These are phyloP conservation scores for Ichneumoninae sp. DNA, from an alignment of 2,888 invertebrate species.

Conservation along the genomic window DNA sequence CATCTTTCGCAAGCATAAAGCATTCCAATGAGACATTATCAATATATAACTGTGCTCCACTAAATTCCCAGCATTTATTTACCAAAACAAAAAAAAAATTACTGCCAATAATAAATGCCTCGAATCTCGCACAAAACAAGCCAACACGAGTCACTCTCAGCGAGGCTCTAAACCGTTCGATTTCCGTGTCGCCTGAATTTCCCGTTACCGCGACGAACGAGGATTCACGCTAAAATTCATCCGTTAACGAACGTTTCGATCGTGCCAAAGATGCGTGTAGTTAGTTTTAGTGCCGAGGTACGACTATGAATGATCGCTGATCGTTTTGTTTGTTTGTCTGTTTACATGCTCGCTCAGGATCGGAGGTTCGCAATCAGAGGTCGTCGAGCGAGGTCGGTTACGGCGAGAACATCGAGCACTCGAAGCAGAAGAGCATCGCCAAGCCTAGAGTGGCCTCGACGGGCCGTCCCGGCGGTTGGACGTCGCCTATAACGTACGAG, in stretches of 20 bases:
- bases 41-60: too few species aligned
- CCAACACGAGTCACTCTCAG: neutral
- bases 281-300: neutral
- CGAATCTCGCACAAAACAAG: too few species aligned
- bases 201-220: neutral
- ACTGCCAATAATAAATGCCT: too few species aligned
- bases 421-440: slow-evolving; percentile 30
- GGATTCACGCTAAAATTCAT: neutral
- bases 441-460: slow-evolving; percentile 26
- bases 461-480: slow-evolving; percentile 72
- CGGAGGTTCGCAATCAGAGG: slow-evolving; percentile 24
- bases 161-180: neutral
- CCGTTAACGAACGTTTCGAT: neutral
- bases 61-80: too few species aligned
- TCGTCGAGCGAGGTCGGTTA: slow-evolving; percentile 20
- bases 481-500: slow-evolving; percentile 86
- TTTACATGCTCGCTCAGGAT: slow-evolving; percentile 2
- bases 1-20: too few species aligned
- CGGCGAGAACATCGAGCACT: slow-evolving; percentile 6
- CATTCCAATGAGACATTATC: too few species aligned
- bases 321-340: neutral
- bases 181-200: neutral
- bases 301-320: neutral
- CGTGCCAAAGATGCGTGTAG: neutral
- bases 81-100: too few species aligned